Evolutionary conservation across 2,797 vertebrate genomes (phyloP).

Genomic region (Takifugu rubripes): DNA sequence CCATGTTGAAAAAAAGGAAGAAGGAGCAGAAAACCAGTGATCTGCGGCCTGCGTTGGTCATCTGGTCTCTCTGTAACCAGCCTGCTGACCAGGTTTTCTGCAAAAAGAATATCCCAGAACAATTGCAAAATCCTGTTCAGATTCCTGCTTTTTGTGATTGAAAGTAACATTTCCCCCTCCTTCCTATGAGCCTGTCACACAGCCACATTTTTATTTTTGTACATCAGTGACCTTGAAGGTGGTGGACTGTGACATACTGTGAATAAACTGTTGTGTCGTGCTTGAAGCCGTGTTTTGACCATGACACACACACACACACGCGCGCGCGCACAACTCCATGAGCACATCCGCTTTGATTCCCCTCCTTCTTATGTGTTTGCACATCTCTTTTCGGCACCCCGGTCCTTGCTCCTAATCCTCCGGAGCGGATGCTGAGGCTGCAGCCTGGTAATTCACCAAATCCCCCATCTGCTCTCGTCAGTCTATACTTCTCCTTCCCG

Average conservation of each 20-base stretch:
- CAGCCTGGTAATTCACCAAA: conserved; percentile 73
- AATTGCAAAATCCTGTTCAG: no score
- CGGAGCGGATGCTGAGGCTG: conserved; percentile 69
- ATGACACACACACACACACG: conserved; percentile 17
- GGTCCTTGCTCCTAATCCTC: conserved; percentile 62
- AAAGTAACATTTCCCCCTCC: no score
- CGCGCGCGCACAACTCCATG: conserved; percentile 8
- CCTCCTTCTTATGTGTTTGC: conserved; percentile 45
- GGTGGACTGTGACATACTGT: conserved; percentile 21
- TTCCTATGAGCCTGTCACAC: neutral
- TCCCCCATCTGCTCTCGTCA: conserved; percentile 57
- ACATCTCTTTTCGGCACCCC: conserved; percentile 57
- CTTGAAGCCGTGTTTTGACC: conserved; percentile 41
- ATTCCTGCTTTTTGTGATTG: no score
- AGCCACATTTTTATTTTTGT: neutral
- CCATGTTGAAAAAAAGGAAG: no score
- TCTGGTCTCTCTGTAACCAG: no score
- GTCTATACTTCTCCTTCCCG: conserved; percentile 54
- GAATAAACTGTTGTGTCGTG: conserved; percentile 19
- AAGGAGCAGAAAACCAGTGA: no score
- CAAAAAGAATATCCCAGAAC: no score
- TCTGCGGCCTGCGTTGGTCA: no score
- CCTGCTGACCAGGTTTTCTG: no score
- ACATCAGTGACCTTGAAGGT: conserved; percentile 45
- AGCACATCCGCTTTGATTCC: no score